A percentile compares a stretch with the other conserved stretches of the same genome.
Evolutionary conservation across 2,113 vertebrate species (phyloP).

Genomic region (Craseonycteris thonglongyai): DNA sequence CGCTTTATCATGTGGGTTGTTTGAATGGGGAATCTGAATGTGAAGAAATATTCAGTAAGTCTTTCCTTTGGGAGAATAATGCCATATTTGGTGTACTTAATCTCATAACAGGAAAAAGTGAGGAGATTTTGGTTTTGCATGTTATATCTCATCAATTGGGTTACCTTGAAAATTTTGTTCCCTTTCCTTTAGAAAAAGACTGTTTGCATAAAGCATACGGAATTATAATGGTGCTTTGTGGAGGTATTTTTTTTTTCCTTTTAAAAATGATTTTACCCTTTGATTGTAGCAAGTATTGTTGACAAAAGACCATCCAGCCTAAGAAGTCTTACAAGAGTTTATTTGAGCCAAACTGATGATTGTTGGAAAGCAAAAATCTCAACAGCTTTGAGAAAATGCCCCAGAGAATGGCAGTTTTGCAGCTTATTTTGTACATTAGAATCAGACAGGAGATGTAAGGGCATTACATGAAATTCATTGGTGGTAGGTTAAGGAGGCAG

Average conservation of each 20-base stretch:
- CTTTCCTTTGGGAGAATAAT: not conserved
- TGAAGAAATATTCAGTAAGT: not conserved
- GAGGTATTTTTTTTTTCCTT: not conserved
- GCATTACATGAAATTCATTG: not conserved
- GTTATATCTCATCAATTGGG: not conserved
- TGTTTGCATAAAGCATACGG: not conserved
- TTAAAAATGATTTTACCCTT: not conserved
- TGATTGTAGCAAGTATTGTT: not conserved
- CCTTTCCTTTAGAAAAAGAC: not conserved
- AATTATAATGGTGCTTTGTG: not conserved
- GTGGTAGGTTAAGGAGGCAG: not conserved
- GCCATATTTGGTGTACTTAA: not conserved
- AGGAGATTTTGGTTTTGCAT: not conserved
- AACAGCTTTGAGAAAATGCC: not conserved
- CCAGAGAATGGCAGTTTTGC: not conserved
- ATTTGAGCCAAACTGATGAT: not conserved
- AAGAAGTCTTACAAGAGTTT: not conserved
- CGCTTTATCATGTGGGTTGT: not conserved
- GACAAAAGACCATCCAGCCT: not conserved
- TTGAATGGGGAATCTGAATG: not conserved
- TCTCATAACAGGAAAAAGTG: not conserved
- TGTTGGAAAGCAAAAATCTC: not conserved
- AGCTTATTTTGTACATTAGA: not conserved
- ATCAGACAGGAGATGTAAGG: not conserved
- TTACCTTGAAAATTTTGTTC: constrained; percentile 19